Evolutionary conservation across 1,140 invertebrate genomes (phyloP).

Genomic region (Antheraea pernyi): DNA sequence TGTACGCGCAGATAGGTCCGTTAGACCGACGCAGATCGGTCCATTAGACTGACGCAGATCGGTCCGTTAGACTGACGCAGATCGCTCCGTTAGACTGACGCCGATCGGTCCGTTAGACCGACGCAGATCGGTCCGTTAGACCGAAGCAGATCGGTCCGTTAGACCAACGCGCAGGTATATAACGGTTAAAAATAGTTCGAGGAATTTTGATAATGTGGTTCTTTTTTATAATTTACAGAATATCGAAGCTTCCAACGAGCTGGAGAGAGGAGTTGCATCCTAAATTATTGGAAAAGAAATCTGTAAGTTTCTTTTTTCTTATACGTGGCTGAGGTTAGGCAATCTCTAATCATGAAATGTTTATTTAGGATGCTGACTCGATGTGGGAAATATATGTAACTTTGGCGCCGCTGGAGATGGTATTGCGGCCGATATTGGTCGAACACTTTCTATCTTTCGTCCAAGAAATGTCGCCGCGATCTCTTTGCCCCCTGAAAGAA

Average conservation of each 20-base stretch:
- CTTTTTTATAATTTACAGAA: constrained; percentile 34
- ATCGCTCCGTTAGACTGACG: too few species aligned
- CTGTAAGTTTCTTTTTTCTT: constrained; percentile 32
- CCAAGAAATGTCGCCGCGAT: constrained; percentile 29
- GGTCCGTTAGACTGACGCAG: too few species aligned
- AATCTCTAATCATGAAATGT: neutral
- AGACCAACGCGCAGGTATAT: too few species aligned
- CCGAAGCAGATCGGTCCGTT: too few species aligned
- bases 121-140: too few species aligned
- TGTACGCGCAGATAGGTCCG: too few species aligned
- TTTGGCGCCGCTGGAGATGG: constrained; percentile 48
- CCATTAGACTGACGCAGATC: too few species aligned
- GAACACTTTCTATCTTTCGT: constrained; percentile 35
- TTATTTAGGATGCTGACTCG: constrained; percentile 33
- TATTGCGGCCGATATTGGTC: constrained; percentile 41
- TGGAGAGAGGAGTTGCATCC: constrained; percentile 61
- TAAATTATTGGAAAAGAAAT: constrained; percentile 43
- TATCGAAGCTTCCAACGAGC: constrained; percentile 48
- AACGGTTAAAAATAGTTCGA: too few species aligned
- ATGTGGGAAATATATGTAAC: constrained; percentile 64
- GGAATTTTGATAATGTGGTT: too few species aligned
- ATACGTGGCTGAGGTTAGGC: neutral
- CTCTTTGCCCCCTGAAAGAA: constrained; percentile 31
- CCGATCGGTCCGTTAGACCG: too few species aligned
- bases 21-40: too few species aligned